Base-by-base conservation (phyloP, 2,888 invertebrate species). In the Tenodera sinensis region DNA sequence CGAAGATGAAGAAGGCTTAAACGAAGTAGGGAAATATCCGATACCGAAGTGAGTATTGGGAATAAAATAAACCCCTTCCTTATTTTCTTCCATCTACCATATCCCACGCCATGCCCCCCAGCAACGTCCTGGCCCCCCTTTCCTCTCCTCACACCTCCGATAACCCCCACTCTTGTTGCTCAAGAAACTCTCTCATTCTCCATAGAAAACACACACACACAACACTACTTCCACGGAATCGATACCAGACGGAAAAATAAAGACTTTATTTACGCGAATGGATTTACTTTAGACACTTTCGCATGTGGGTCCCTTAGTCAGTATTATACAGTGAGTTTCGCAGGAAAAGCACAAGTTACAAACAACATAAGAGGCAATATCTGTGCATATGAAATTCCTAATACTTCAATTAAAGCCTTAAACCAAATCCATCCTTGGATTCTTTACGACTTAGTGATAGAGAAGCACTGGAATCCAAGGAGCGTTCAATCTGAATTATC, bases 191-290 rank as follows among this genome's bases (percentile, higher is more conserved):
- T 30, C 28, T 7, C 83, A 20, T 27, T 9, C 9, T 0, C 25
- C 28, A 20, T 25, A 28, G 28, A 28, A 9, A 15, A 71, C 54
- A 71, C 54, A 71, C 54, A 54, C 54, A 71, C 54, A 71, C 54
- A 71, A 71, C 54, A 71, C 20, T 25, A 20, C 54, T 71, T 71
- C 54, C 20, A 71, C 47, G n/a, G 87, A 89, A 90, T 90, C 90
- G 89, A 90, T 90, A 88, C 82, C 84, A 83, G 86, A 81, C 87
- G 71, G 81, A 85, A 83, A 88, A 90, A 84, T 87, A 90, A 90
- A 89, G 87, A 84, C 87, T 88, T 90, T 89, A 90, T 90, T 90
- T 90, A 90, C 88, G 83, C 28, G 28, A 42, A 47, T 81, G 88
- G 88, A 88, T 87, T 87, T 87, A 87, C 4, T 87, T 87, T 87